Evolutionary conservation across 2,113 vertebrate genomes (phyloP).

Genomic region (Corvus cornix): DNA sequence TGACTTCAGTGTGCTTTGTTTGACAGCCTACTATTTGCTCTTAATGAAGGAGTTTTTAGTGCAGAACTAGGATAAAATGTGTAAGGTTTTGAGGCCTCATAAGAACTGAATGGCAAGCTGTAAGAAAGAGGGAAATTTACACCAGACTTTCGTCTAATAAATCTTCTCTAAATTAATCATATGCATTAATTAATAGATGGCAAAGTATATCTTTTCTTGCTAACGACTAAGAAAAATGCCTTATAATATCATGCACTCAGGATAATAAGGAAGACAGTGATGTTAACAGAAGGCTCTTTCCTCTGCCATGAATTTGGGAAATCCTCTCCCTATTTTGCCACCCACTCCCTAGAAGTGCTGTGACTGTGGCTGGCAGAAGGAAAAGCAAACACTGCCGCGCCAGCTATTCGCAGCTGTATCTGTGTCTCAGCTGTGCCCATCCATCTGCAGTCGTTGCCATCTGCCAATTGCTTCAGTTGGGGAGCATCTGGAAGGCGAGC

Average conservation of each 20-base stretch:
- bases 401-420: constrained; percentile 31
- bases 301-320: neutral
- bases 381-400: constrained; percentile 26
- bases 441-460: constrained; percentile 49
- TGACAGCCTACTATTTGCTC: neutral
- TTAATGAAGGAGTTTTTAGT: neutral
- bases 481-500: constrained; percentile 61
- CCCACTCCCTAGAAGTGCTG: neutral
- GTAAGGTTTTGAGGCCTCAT: neutral
- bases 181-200: neutral
- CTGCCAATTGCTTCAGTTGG: constrained; percentile 43
- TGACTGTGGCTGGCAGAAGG: neutral
- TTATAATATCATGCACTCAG: neutral
- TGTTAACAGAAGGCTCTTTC: neutral
- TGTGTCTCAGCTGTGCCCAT: constrained; percentile 47
- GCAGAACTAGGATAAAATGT: neutral
- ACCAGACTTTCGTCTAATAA: neutral
- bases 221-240: neutral
- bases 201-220: neutral
- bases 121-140: neutral
- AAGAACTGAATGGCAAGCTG: neutral
- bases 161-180: neutral
- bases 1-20: neutral
- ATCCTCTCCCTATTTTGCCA: neutral
- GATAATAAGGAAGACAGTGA: neutral